Evolutionary conservation across 2,113 vertebrate genomes (phyloP).

Genomic region (Cavia aperea): DNA sequence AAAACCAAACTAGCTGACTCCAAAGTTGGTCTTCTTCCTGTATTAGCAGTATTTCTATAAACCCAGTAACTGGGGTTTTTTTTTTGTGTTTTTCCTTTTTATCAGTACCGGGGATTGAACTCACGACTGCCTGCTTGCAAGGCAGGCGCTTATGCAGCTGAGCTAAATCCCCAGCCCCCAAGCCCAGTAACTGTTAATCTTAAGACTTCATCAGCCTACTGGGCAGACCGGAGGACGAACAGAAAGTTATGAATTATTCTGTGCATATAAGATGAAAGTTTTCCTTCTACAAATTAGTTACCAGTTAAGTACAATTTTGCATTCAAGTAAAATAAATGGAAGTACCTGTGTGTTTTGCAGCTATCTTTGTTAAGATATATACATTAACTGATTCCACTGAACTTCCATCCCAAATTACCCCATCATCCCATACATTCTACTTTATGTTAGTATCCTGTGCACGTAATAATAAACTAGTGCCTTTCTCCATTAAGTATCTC

Average conservation of each 20-base stretch:
- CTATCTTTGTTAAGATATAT: not conserved
- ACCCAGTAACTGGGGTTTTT: not conserved
- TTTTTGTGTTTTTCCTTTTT: no score
- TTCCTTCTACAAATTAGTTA: not conserved
- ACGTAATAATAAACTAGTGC: not conserved
- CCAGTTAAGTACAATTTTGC: not conserved
- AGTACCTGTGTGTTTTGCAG: not conserved
- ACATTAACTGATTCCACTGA: not conserved
- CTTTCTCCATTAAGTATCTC: not conserved
- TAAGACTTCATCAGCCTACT: not conserved
- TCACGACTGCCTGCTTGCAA: no score
- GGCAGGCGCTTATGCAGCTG: no score
- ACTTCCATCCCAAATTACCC: not conserved
- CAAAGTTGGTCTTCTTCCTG: not conserved
- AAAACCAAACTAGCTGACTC: conserved; percentile 23
- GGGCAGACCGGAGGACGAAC: not conserved
- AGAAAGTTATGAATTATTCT: not conserved
- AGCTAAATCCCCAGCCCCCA: no score
- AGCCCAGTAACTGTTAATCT: not conserved
- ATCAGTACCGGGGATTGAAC: no score
- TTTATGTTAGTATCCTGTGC: not conserved
- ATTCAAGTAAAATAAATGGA: not conserved
- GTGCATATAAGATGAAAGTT: not conserved
- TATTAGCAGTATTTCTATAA: not conserved
- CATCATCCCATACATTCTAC: not conserved